Conservation (phyloP, 2,888 invertebrate genomes). For the Cylindroiulus punctatus region DNA sequence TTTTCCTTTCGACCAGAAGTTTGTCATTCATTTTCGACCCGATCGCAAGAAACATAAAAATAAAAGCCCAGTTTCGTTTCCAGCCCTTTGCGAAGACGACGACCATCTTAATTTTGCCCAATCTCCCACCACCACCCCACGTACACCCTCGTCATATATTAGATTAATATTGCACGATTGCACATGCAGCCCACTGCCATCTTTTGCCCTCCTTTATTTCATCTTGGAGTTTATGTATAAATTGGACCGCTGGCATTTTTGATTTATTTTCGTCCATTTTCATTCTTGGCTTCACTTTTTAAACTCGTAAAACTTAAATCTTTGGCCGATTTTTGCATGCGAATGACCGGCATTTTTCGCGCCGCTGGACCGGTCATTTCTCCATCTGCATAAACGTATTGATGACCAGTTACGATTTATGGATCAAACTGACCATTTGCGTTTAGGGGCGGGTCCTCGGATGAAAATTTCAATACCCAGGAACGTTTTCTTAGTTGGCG, state of each 20-base stretch:
- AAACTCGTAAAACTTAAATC: slow-evolving; percentile 17
- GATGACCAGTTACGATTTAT: background rate
- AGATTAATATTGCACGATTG: slow-evolving; percentile 19
- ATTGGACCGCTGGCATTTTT: background rate
- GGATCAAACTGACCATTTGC: background rate
- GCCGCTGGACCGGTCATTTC: background rate
- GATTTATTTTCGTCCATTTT: slow-evolving; percentile 22
- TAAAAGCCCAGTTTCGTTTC: background rate
- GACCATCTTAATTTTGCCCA: background rate
- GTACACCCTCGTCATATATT: background rate
- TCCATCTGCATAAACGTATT: slow-evolving; percentile 1
- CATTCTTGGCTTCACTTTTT: background rate
- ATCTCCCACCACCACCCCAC: background rate
- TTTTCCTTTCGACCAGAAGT: slow-evolving; percentile 42
- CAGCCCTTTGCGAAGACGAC: background rate
- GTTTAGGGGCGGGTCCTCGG: background rate
- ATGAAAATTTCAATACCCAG: background rate
- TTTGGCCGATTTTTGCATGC: background rate
- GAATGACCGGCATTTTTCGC: background rate
- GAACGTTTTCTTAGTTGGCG: background rate
- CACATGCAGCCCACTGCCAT: background rate
- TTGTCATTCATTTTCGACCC: slow-evolving; percentile 37
- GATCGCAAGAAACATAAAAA: slow-evolving; percentile 23
- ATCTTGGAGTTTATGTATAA: background rate
- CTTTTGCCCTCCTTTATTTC: background rate